These are phyloP conservation scores for Corydoras sp. DNA, from an alignment of 2,113 vertebrate species.

Conservation along the genomic window DNA sequence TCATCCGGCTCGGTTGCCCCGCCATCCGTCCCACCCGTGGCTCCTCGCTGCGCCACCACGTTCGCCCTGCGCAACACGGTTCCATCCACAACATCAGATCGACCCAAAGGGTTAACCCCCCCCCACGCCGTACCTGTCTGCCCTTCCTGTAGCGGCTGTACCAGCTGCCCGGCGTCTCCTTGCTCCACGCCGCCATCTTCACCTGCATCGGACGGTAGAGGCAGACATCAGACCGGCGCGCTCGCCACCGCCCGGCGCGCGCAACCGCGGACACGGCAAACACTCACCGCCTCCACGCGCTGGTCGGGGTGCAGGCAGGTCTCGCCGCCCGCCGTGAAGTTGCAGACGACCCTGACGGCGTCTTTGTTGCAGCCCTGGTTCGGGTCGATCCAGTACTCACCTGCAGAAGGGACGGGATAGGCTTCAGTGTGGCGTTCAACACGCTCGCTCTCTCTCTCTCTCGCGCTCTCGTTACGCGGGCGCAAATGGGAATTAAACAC, in stretches of 20 bases:
- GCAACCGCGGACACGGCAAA: slow-evolving; percentile 29
- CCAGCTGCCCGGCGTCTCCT: slow-evolving; percentile 83
- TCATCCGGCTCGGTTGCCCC: no score
- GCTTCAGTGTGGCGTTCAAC: not conserved
- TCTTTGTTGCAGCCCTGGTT: slow-evolving; percentile 86
- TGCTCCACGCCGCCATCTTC: slow-evolving; percentile 81
- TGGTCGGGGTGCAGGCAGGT: slow-evolving; percentile 86
- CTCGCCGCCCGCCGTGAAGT: slow-evolving; percentile 85
- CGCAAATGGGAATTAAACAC: not conserved
- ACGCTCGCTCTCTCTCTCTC: no score
- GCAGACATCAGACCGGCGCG: slow-evolving; percentile 26
- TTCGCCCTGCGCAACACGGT: no score
- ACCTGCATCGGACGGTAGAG: slow-evolving; percentile 62
- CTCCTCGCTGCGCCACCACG: no score
- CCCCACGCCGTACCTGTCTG: slow-evolving; percentile 68
- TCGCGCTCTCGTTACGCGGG: no score
- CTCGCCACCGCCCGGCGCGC: not conserved
- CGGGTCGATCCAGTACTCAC: slow-evolving; percentile 94
- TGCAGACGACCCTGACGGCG: slow-evolving; percentile 84
- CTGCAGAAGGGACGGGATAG: slow-evolving; percentile 52
- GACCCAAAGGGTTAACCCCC: no score
- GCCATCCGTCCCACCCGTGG: no score
- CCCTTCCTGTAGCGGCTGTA: slow-evolving; percentile 83
- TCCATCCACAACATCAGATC: no score
- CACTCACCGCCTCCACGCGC: slow-evolving; percentile 75